Evolutionary conservation across 2,888 invertebrate species (phyloP).

Genomic region (Drosophila mayaguana): DNA sequence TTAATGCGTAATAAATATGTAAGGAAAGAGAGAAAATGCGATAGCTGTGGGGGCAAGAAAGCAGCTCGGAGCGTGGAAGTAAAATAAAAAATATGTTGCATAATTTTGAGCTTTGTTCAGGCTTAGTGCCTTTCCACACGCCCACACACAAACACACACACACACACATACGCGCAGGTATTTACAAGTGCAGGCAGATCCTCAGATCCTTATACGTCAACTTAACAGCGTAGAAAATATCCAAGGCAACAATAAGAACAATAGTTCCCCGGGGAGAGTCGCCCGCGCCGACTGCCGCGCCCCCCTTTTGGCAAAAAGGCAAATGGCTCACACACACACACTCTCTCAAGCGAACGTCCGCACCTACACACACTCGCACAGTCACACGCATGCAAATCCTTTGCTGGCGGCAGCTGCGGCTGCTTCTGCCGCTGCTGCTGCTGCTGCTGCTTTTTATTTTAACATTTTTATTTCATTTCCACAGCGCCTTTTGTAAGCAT

Average conservation of each 20-base stretch:
- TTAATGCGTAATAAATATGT: constrained; percentile 62
- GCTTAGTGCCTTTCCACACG: constrained; percentile 79
- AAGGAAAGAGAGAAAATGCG: constrained; percentile 12
- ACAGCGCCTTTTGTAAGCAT: constrained; percentile 76
- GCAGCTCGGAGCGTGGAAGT: constrained; percentile 53
- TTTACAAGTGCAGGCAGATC: constrained; percentile 65
- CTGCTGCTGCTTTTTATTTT: constrained; percentile 61
- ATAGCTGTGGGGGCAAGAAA: constrained; percentile 20
- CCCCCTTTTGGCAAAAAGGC: constrained; percentile 69
- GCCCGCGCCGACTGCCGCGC: constrained; percentile 43
- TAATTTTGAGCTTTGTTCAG: constrained; percentile 82
- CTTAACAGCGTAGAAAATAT: constrained; percentile 80
- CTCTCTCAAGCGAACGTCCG: constrained; percentile 31
- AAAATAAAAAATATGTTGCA: constrained; percentile 81
- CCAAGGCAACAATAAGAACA: constrained; percentile 82
- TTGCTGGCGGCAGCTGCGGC: constrained; percentile 74
- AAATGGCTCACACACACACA: constrained; percentile 53
- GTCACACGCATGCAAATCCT: constrained; percentile 74
- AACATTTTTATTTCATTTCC: constrained; percentile 77
- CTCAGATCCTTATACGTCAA: constrained; percentile 80
- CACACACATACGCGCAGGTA: constrained; percentile 15
- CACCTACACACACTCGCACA: constrained; percentile 17
- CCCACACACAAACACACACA: background rate
- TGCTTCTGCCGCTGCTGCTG: constrained; percentile 55
- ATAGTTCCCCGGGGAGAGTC: constrained; percentile 81